Base-by-base conservation (phyloP, 2,888 invertebrate species). In the Eurois occulta region DNA sequence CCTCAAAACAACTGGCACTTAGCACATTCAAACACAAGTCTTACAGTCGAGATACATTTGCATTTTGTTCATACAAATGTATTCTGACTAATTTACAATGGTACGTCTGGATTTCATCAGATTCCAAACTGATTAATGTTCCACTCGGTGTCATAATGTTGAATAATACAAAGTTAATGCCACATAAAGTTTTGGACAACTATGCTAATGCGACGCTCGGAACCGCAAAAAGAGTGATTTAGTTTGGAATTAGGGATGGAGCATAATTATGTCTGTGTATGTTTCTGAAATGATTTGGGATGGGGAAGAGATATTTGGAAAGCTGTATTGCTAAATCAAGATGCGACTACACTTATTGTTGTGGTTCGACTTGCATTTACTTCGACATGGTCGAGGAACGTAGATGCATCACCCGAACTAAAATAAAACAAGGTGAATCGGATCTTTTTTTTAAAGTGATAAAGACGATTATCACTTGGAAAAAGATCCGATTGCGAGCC, bases 21-120 rank as follows among this genome's bases (percentile, higher is more conserved):
- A 92, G 97, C 69, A 81, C 93, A 94, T 82, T 91, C 94, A 62
- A 88, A 85, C 81, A 87, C 78, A 70, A 77, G 72, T 67, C 84
- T 87, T 71, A 71, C 75, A 75, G 76, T 77, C 78, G 66, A 78
- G 75, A 84, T 74, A 79, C 73, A 88, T 88, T 88, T 85, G 74
- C 88, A 88, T 89, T 80, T 88, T 80, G 77, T 84, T 72, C 75
- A 78, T 68, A 75, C 86, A 80, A 86, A 88, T 85, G 72, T 88
- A 86, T 83, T 86, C 85, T 58, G 77, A 68, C 81, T 75, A 85
- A 88, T 83, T 84, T 78, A 84, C 86, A 80, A 75, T 65, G 68
- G 72, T 38, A 60, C 58, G 69, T 72, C 83, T 83, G 84, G 80
- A 88, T 80, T 87, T 84, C 86, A 83, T 87, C 88, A 84, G 78